Conservation (phyloP, 2,888 invertebrate species). For the Aquatica leii region DNA sequence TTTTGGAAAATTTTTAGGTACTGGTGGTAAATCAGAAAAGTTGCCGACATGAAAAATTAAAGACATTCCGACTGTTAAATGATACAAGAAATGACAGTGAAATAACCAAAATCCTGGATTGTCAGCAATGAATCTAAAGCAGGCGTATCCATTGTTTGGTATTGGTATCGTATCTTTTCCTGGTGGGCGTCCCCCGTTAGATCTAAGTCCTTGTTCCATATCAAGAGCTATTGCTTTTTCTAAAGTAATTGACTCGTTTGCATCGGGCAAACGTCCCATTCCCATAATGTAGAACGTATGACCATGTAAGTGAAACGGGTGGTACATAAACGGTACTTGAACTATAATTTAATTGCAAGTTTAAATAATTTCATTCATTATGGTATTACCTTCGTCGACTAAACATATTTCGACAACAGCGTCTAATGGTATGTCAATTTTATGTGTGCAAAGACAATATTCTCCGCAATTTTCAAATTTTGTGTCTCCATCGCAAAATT, state of each 20-base stretch:
- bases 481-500: conserved; percentile 91
- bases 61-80: conserved; percentile 93
- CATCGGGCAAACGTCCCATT: conserved; percentile 88
- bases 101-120: conserved; percentile 95
- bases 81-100: conserved; percentile 95
- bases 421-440: conserved; percentile 86
- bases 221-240: conserved; percentile 89
- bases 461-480: conserved; percentile 85
- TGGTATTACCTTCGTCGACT: conserved; percentile 85
- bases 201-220: conserved; percentile 82
- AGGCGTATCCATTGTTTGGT: conserved; percentile 93
- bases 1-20: conserved; percentile 85
- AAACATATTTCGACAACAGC: conserved; percentile 90
- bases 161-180: conserved; percentile 92
- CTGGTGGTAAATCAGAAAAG: conserved; percentile 80
- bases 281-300: conserved; percentile 88
- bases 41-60: conserved; percentile 88
- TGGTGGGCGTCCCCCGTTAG: conserved; percentile 87
- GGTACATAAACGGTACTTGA: conserved; percentile 89
- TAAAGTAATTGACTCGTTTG: conserved; percentile 87
- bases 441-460: conserved; percentile 91
- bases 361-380: neutral
- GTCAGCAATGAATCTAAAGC: conserved; percentile 87
- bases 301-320: conserved; percentile 94
- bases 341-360: conserved; percentile 73